phyloP scores from a whole-genome alignment of 1,140 invertebrate genomes.

The Dreissena rostriformis region DNA sequence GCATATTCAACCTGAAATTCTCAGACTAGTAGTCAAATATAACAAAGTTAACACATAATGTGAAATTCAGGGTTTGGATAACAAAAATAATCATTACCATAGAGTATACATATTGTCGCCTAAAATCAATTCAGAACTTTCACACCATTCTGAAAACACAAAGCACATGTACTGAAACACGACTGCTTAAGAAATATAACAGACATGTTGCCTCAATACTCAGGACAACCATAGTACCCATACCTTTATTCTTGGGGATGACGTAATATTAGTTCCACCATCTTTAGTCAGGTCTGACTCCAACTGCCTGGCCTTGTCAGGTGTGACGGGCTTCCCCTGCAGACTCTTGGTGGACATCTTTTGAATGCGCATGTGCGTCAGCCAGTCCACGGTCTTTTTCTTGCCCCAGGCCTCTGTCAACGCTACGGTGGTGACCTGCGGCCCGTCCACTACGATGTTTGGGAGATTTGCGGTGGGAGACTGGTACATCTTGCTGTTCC shows the following conservation, averaged over 20 bases:
- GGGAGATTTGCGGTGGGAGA: slow-evolving; percentile 53
- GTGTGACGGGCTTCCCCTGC: neutral
- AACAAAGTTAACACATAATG: too few relatives aligned
- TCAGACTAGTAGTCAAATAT: too few relatives aligned
- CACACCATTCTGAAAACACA: too few relatives aligned
- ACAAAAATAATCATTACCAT: too few relatives aligned
- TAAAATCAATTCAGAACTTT: too few relatives aligned
- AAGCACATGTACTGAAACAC: too few relatives aligned
- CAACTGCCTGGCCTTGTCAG: neutral
- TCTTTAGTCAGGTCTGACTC: neutral
- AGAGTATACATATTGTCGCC: too few relatives aligned
- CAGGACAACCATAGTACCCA: neutral
- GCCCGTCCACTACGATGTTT: slow-evolving; percentile 47
- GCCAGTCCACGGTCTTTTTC: slow-evolving; percentile 34
- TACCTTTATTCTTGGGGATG: neutral
- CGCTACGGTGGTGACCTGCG: neutral
- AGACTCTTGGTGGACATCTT: slow-evolving; percentile 17
- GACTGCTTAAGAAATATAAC: too few relatives aligned
- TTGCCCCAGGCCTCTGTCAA: neutral
- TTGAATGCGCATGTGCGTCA: slow-evolving; percentile 44
- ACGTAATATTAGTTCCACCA: neutral
- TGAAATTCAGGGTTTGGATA: too few relatives aligned
- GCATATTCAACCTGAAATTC: too few relatives aligned
- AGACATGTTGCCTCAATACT: too few relatives aligned
- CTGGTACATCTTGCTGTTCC: slow-evolving; percentile 6